These are phyloP conservation scores for Spodoptera exigua DNA, from an alignment of 2,888 invertebrate species.

Conservation along the genomic window DNA sequence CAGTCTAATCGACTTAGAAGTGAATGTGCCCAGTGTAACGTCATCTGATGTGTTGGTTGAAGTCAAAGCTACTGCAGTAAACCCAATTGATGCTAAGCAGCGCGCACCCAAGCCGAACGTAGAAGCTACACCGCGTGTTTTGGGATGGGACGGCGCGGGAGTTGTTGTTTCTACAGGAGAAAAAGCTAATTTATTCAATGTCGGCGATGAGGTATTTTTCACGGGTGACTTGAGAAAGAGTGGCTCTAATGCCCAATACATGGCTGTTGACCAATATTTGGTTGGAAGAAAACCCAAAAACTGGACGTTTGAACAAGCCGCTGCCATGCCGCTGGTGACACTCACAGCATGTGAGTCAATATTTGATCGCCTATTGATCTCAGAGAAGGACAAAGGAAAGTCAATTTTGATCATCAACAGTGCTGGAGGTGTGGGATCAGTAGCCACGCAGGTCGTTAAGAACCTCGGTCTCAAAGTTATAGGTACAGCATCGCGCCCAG, in stretches of 20 bases:
- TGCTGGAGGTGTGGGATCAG: conserved; percentile 82
- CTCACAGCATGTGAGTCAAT: conserved; percentile 80
- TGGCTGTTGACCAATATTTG: conserved; percentile 74
- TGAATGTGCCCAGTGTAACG: conserved; percentile 70
- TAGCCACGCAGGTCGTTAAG: conserved; percentile 79
- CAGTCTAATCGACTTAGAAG: conserved; percentile 78
- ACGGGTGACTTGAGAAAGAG: conserved; percentile 75
- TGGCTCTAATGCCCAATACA: conserved; percentile 81
- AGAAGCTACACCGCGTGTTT: conserved; percentile 73
- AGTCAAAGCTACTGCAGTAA: conserved; percentile 81
- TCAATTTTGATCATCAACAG: conserved; percentile 80
- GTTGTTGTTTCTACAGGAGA: conserved; percentile 76
- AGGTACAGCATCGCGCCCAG: conserved; percentile 80
- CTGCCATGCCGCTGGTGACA: conserved; percentile 80
- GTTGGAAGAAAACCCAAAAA: conserved; percentile 78
- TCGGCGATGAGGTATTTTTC: conserved; percentile 83
- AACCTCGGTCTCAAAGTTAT: conserved; percentile 79
- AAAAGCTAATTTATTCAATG: conserved; percentile 66
- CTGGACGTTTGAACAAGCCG: conserved; percentile 80
- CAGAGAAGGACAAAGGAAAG: conserved; percentile 79
- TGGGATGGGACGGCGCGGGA: conserved; percentile 84
- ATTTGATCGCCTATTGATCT: conserved; percentile 75
- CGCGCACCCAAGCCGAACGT: conserved; percentile 76
- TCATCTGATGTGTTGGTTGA: conserved; percentile 77
- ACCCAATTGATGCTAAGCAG: conserved; percentile 81